Evolutionary conservation across 2,797 vertebrate species (phyloP).

Genomic region (Rachycentron canadum): DNA sequence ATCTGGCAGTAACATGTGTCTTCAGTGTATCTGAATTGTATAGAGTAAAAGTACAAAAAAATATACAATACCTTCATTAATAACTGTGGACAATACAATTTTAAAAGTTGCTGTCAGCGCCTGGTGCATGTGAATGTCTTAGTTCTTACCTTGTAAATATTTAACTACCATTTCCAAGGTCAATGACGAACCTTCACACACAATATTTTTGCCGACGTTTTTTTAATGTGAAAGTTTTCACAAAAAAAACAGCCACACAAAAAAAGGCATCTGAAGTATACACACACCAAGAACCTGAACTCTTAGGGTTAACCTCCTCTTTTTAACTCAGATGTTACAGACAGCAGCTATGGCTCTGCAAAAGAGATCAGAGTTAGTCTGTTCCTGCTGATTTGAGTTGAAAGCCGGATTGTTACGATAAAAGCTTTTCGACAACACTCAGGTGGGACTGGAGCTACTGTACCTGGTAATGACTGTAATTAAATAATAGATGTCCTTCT

Average conservation of each 20-base stretch:
- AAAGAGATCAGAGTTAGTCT: background rate
- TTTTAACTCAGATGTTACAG: background rate
- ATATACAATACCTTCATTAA: too few relatives aligned
- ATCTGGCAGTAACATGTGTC: background rate
- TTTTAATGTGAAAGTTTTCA: background rate
- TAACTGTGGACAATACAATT: too few relatives aligned
- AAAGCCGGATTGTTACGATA: background rate
- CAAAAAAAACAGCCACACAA: background rate
- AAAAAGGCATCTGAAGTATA: background rate
- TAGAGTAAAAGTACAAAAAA: background rate
- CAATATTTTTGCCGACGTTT: background rate
- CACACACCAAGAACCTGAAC: background rate
- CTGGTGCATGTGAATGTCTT: background rate
- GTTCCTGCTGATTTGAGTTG: background rate
- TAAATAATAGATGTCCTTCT: conserved; percentile 32
- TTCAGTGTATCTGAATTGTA: background rate
- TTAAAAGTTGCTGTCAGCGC: too few relatives aligned
- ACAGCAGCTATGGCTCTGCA: background rate
- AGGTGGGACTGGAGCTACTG: background rate
- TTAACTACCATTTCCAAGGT: background rate
- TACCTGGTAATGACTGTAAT: background rate
- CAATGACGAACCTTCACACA: background rate
- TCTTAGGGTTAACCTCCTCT: background rate
- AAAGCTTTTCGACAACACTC: background rate
- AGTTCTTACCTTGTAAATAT: background rate